Base-by-base conservation (phyloP, 2,888 invertebrate genomes). In the Cosmia trapezina region DNA sequence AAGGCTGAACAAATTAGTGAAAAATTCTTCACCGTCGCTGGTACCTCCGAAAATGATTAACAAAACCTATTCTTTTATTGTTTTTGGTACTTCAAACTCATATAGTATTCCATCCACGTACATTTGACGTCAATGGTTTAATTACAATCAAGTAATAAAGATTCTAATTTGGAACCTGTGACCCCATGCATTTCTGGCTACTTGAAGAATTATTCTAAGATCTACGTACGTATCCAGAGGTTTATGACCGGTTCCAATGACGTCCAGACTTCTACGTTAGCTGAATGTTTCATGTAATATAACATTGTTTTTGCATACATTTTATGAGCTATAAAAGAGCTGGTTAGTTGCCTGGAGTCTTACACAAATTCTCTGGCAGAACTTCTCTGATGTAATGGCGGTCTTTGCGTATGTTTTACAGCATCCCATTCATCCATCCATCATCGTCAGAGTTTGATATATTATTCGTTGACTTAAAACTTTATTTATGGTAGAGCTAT, bases 91-190 rank as follows among this genome's bases (percentile, higher is more conserved):
- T 75, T 54, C 22, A 54, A 28, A 54, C 51, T 67, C 51, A 43
- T 70, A 80, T 60, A 75, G 54, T 70, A 83, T 83, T 83, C 81
- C 53, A 59, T 80, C 51, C 67, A 80, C 81, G 81, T 70, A 59
- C 61, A 57, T 17, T 67, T 80, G 81, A 83, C 81, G 81, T 81
- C 81, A 83, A 80, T 75, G 41, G 37, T 83, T 75, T 70, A 83
- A 80, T 74, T 80, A 75, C 80, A 83, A 60, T 57, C 33, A 22
- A 60, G 80, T 74, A 74, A 83, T 83, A 83, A 81, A 83, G 47
- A 70, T 60, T 75, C 81, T 70, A 70, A 80, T 83, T 81, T 47
- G 76, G 70, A 56, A 65, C n/a, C 63, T 67, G 61, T 83, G 64
- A 73, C 73, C 68, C 63, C 51, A 70, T 80, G 3, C 28, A 64